Evolutionary conservation across 2,113 vertebrate genomes (phyloP), one percentile per base, ranked within the genome.

Genomic region (Vicugna pacos): DNA sequence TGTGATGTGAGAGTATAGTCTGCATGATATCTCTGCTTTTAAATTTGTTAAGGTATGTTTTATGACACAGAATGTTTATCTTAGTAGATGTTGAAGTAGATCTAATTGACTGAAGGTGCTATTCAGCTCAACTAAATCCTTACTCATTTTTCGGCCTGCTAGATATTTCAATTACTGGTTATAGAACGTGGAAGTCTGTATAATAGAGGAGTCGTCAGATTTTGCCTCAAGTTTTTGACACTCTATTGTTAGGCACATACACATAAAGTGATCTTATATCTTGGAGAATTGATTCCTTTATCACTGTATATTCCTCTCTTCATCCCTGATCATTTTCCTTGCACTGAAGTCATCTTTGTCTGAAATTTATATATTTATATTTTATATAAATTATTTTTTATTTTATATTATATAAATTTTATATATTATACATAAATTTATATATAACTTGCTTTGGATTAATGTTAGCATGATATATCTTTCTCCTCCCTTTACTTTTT

Each of bases 11-110:
- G n/a, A 76, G 10, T 38, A 76, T 46, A 81, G 22, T 54, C 77
- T 84, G 50, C 46, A 42, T 89, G 32, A 70, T 70, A 89, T 70
- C 22, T 89, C 19, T 92, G 79, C 42, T 94, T 91, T 96, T 87
- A 80, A 86, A 80, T 76, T 28, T 96, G 38, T 81, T 91, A 75
- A 76, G 60, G 3, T 70, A 1, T 70, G 50, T 91, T 82, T 92
- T 88, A 82, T 64, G 62, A 28, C n/a, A 60, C 13, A 92, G 6
- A 83, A 76, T 82, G 50, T 82, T 62, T 76, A 15, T 81, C 50
- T 94, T 88, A 28, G 12, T 88, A 54, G 89, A 3, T 84, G 19
- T 83, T 82, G 38, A 82, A 26, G 54, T 94, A 76, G 42, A 54
- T 76, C 19, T 86, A 22, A 48, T 86, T 76, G 20, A 83, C 48